Conservation (phyloP, 2,888 invertebrate species). For the Sisyra terminalis region DNA sequence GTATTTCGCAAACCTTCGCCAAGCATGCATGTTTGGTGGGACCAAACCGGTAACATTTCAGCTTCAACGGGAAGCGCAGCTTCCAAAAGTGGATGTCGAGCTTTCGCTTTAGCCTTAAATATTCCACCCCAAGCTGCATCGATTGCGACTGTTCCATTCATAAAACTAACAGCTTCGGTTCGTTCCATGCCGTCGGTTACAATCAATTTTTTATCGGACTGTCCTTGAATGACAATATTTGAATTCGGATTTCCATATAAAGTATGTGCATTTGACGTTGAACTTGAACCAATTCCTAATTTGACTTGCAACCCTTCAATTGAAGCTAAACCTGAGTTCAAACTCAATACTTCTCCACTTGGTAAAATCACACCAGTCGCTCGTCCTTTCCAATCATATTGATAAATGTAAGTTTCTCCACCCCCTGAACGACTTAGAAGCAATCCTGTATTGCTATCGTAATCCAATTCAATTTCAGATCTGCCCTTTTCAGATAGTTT, state of each 20-base stretch:
- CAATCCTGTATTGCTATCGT: conserved; percentile 76
- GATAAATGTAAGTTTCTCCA: conserved; percentile 77
- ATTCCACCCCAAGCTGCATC: conserved; percentile 58
- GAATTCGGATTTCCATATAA: conserved; percentile 6
- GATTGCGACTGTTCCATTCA: conserved; percentile 63
- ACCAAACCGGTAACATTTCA: conserved; percentile 82
- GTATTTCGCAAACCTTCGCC: conserved; percentile 58
- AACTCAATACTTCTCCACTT: conserved; percentile 74
- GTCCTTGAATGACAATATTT: conserved; percentile 20
- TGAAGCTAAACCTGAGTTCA: conserved; percentile 60
- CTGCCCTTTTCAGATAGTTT: conserved; percentile 78
- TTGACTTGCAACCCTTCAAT: conserved; percentile 62
- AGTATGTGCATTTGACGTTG: conserved; percentile 10
- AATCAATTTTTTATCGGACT: conserved; percentile 32
- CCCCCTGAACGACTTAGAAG: conserved; percentile 72
- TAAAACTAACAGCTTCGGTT: conserved; percentile 57
- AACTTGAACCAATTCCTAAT: conserved; percentile 22
- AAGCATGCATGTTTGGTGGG: conserved; percentile 61
- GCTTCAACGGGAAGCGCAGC: conserved; percentile 75
- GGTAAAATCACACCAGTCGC: conserved; percentile 75
- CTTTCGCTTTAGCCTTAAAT: conserved; percentile 59
- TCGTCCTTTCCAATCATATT: conserved; percentile 79
- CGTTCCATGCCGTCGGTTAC: conserved; percentile 39
- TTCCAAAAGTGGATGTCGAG: conserved; percentile 67
- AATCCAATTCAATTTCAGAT: conserved; percentile 77